A percentile compares a stretch with the other conserved stretches of the same genome.
Conservation (phyloP, 92 coral and sea anemone genomes). For the Plumapathes pennacea region DNA sequence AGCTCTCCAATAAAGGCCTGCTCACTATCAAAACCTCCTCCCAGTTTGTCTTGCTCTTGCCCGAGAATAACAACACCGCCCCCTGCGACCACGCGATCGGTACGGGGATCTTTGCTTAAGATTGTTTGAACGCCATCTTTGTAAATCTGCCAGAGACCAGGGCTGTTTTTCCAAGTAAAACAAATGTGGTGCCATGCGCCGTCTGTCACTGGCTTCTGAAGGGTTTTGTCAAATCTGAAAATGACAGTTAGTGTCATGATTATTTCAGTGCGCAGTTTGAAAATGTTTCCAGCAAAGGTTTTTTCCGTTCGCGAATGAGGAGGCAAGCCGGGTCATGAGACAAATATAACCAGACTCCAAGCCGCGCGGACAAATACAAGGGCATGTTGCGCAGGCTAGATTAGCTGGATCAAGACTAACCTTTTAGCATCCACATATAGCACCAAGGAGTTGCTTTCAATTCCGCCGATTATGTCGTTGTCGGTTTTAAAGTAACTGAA, state of each 20-base stretch:
- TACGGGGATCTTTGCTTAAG: neutral
- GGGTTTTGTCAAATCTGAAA: no score
- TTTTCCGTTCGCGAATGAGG: no score
- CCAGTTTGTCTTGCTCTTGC: conserved; percentile 1
- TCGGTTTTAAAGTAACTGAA: neutral
- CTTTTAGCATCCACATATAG: no score
- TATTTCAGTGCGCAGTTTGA: no score
- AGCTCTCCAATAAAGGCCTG: neutral
- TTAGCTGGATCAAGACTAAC: no score
- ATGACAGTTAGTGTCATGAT: no score
- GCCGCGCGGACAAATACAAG: no score
- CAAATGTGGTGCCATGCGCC: neutral
- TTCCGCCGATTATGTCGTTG: neutral
- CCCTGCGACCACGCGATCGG: neutral
- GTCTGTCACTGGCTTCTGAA: neutral
- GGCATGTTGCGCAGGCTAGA: no score
- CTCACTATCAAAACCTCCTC: neutral
- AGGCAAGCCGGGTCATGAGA: no score
- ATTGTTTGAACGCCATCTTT: conserved; percentile 1
- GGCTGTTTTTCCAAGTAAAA: neutral
- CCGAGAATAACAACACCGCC: neutral
- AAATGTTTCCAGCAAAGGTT: no score
- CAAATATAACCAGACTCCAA: no score
- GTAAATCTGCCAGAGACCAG: conserved; percentile 5
- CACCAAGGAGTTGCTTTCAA: no score